A percentile compares a stretch with the other conserved stretches of the same genome.
These are phyloP conservation scores for Drosophila pseudoobscura DNA, from an alignment of 1,140 invertebrate species.

Conservation along the genomic window DNA sequence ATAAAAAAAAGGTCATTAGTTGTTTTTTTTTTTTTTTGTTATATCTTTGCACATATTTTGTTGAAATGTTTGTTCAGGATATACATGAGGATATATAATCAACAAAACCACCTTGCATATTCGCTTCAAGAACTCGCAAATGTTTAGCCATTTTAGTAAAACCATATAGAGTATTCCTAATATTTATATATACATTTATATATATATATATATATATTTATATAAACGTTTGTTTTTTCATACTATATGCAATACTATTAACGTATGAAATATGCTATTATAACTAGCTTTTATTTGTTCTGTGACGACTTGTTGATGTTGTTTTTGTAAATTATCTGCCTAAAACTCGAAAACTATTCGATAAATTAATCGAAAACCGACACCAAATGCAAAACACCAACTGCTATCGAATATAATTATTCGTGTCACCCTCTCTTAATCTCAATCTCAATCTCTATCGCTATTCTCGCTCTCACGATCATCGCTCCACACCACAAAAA, in stretches of 20 bases:
- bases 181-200: conserved; percentile 11
- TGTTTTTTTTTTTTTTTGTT: too few species aligned
- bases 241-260: conserved; percentile 41
- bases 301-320: conserved; percentile 70
- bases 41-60: too few species aligned
- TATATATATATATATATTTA: conserved; percentile 18
- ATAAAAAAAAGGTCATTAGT: too few species aligned
- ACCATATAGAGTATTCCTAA: too few species aligned
- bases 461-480: conserved; percentile 14
- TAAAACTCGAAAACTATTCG: conserved; percentile 42
- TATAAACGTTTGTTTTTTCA: conserved; percentile 7
- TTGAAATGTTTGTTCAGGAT: too few species aligned
- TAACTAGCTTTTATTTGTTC: conserved; percentile 34
- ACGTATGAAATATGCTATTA: conserved; percentile 35
- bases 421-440: conserved; percentile 28
- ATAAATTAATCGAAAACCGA: conserved; percentile 41
- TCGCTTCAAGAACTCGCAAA: too few species aligned
- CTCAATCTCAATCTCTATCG: conserved; percentile 19
- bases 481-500: conserved; percentile 12
- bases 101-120: too few species aligned
- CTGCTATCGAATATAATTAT: conserved; percentile 28
- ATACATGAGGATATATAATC: too few species aligned
- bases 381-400: conserved; percentile 43
- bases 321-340: conserved; percentile 82
- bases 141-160: too few species aligned